phyloP scores from a whole-genome alignment of 2,113 vertebrate genomes.

The Montifringilla adamsi region DNA sequence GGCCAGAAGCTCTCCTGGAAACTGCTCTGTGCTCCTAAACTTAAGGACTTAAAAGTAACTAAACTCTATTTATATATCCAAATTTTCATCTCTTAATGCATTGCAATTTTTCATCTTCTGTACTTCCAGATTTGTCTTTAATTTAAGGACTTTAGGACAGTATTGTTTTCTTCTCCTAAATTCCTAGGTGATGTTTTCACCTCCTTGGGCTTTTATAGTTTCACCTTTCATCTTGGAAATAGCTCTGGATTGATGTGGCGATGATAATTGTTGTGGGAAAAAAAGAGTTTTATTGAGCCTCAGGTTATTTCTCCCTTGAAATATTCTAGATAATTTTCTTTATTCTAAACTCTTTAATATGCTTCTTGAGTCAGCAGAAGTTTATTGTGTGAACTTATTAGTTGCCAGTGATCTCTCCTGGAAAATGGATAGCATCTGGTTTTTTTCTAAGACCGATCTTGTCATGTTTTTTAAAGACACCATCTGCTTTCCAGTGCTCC shows the following conservation, averaged over 20 bases:
- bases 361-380: slow-evolving; percentile 33
- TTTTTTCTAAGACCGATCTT: background rate
- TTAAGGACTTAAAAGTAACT: background rate
- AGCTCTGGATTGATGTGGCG: background rate
- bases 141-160: background rate
- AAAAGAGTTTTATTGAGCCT: background rate
- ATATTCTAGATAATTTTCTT: background rate
- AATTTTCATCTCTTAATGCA: background rate
- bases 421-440: background rate
- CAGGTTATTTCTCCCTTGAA: background rate
- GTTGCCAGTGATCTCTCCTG: background rate
- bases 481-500: slow-evolving; percentile 58
- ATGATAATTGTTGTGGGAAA: background rate
- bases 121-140: background rate
- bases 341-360: background rate
- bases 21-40: background rate
- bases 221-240: background rate
- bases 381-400: background rate
- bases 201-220: background rate
- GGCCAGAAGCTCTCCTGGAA: background rate
- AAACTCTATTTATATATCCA: background rate
- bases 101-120: background rate
- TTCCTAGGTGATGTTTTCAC: background rate
- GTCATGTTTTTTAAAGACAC: slow-evolving; percentile 39
- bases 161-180: background rate